Percentiles rank a stretch among this genome's conserved stretches.
Conservation (phyloP, 2,888 invertebrate species). For the Petrolisthes cinctipes region DNA sequence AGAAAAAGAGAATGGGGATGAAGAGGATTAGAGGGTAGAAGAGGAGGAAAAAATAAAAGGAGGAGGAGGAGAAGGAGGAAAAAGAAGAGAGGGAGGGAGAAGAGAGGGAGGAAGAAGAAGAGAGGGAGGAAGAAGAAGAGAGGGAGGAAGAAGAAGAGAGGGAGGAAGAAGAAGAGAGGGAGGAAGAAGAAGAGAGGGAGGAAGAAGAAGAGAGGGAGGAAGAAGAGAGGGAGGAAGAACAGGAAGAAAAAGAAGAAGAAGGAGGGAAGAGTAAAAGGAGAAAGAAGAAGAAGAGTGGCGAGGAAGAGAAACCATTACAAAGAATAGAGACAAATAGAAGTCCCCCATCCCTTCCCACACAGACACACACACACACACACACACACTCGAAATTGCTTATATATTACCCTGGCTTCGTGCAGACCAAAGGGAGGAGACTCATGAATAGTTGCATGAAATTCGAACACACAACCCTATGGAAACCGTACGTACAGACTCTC, state of each 20-base stretch:
- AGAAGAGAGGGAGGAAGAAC: neutral
- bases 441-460: no score
- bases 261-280: neutral
- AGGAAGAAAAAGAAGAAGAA: neutral
- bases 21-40: neutral
- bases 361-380: no score
- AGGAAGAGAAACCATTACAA: neutral
- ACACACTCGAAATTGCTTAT: no score
- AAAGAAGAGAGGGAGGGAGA: neutral
- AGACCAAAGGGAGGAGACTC: no score
- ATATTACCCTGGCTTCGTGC: no score
- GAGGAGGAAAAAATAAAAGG: constrained; percentile 1
- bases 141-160: neutral
- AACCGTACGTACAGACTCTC: no score
- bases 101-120: neutral
- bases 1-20: constrained; percentile 1
- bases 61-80: constrained; percentile 8
- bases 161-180: neutral
- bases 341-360: no score
- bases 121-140: neutral
- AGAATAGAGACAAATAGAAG: no score
- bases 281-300: neutral
- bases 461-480: no score
- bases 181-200: neutral
- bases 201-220: neutral